Evolutionary conservation across 2,797 vertebrate genomes (phyloP).

Genomic region (Enteromius radiatus): DNA sequence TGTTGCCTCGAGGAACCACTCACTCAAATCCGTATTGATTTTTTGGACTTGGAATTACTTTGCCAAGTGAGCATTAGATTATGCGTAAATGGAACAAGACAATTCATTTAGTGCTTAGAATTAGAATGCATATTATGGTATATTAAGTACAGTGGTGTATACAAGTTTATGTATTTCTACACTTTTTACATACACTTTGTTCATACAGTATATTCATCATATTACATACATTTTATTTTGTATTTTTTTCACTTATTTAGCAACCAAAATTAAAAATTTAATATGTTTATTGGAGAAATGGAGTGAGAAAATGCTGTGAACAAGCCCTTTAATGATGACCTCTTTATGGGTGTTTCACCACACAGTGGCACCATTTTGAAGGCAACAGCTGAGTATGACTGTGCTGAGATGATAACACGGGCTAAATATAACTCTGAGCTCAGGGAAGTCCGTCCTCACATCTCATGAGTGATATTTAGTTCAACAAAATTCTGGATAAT

Average conservation of each 20-base stretch:
- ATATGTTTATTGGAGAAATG: not conserved
- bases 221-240: not conserved
- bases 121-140: no score
- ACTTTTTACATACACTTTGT: no score
- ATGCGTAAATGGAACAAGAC: not conserved
- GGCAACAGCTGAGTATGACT: conserved; percentile 72
- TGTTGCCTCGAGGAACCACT: conserved; percentile 33
- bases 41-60: conserved; percentile 27
- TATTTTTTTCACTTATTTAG: not conserved
- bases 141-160: not conserved
- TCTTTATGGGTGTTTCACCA: conserved; percentile 55
- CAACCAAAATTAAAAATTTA: not conserved
- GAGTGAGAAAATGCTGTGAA: not conserved
- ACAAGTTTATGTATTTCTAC: no score
- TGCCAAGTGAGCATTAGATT: conserved; percentile 1
- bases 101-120: not conserved
- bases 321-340: conserved; percentile 26
- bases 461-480: conserved; percentile 45
- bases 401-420: conserved; percentile 61
- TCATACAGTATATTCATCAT: no score
- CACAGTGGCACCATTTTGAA: conserved; percentile 66
- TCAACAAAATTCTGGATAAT: conserved; percentile 8
- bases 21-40: conserved; percentile 45
- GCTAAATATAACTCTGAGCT: conserved; percentile 71
- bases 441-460: conserved; percentile 48